These are phyloP conservation scores for Rallus crepitans DNA, from an alignment of 2,797 vertebrate species.

Conservation along the genomic window DNA sequence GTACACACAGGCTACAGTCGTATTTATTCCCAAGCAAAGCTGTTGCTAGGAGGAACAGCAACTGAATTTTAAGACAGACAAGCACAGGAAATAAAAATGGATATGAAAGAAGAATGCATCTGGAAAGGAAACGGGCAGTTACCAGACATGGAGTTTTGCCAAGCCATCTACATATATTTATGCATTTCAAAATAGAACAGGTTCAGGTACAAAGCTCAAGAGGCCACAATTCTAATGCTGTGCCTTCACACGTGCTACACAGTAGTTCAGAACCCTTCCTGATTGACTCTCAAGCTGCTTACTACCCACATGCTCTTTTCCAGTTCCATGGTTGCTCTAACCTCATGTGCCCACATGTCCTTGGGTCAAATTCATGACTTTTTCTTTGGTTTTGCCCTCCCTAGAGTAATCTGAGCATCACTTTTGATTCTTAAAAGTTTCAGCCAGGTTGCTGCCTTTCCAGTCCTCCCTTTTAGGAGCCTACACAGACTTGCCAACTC, in stretches of 20 bases:
- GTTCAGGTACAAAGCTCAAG: not conserved
- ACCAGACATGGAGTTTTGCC: not conserved
- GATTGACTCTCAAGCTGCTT: not conserved
- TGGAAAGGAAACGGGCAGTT: conserved; percentile 19
- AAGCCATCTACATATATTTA: conserved; percentile 17
- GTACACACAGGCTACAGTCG: not conserved
- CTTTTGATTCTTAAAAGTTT: not conserved
- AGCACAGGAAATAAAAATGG: conserved; percentile 27
- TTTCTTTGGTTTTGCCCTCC: not conserved
- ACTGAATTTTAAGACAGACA: not conserved
- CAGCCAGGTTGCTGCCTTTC: not conserved
- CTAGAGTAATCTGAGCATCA: not conserved
- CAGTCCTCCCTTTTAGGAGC: not conserved
- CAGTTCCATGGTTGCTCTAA: not conserved
- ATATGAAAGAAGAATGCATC: not conserved
- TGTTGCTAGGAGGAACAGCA: conserved; percentile 22
- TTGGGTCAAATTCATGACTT: not conserved
- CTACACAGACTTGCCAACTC: fast-evolving
- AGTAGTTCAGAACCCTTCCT: not conserved
- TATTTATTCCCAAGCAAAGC: conserved; percentile 11
- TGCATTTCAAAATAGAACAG: not conserved
- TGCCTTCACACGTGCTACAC: fast-evolving
- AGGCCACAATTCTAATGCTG: not conserved
- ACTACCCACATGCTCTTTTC: not conserved
- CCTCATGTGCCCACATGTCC: not conserved